Conservation (phyloP, 2,113 vertebrate genomes). For the Petrocephalus microphthalmus region DNA sequence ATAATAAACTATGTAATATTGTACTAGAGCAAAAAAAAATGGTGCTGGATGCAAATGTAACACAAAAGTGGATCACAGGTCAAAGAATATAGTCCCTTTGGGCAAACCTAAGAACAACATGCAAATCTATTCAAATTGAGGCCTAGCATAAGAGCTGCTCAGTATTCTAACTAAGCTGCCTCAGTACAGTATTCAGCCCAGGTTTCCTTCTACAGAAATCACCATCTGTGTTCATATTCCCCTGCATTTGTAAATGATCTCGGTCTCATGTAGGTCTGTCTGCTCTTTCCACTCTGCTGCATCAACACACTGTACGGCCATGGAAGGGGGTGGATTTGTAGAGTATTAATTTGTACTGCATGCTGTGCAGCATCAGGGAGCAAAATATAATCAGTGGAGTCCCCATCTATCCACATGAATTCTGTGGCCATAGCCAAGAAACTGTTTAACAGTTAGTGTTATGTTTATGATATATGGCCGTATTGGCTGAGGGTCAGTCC, state of each 20-base stretch:
- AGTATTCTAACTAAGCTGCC: background rate
- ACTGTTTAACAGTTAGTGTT: background rate
- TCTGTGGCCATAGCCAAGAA: background rate
- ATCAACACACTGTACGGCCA: background rate
- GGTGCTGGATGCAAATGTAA: slow-evolving; percentile 56
- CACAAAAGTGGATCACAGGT: slow-evolving; percentile 49
- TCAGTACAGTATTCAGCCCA: background rate
- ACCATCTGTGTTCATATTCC: background rate
- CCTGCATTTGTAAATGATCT: background rate
- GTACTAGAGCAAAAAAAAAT: background rate
- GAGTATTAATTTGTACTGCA: background rate
- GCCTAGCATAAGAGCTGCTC: slow-evolving; percentile 1
- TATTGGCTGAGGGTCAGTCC: background rate
- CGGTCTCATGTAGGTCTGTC: background rate
- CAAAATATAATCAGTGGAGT: background rate
- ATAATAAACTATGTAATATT: background rate
- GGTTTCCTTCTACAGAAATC: background rate
- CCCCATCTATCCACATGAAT: background rate
- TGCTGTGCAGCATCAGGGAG: background rate
- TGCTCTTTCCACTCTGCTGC: background rate
- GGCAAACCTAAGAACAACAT: slow-evolving; percentile 54
- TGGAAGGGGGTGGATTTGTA: background rate
- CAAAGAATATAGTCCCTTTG: slow-evolving; percentile 54
- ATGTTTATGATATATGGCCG: background rate
- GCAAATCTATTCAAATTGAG: slow-evolving; percentile 70